These are phyloP conservation scores for Danaus melanippus DNA, from an alignment of 1,140 invertebrate species.

Conservation along the genomic window DNA sequence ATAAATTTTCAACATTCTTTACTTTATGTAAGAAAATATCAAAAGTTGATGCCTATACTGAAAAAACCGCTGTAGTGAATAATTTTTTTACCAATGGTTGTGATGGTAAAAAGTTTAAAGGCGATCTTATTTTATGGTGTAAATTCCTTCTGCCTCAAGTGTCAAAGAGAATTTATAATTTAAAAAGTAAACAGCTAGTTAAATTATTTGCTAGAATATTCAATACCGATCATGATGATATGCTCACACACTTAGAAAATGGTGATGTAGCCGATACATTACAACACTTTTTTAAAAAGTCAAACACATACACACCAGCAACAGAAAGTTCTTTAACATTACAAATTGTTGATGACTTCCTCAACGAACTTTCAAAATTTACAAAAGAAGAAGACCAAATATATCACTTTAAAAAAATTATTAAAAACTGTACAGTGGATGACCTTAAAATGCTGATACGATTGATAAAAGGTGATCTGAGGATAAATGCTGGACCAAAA, in stretches of 20 bases:
- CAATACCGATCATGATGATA: slow-evolving; percentile 80
- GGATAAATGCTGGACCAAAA: slow-evolving; percentile 93
- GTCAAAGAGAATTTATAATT: slow-evolving; percentile 89
- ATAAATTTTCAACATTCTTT: slow-evolving; percentile 85
- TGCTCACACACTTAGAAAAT: slow-evolving; percentile 89
- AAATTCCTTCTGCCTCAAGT: slow-evolving; percentile 87
- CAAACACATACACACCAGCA: slow-evolving; percentile 73
- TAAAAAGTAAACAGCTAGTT: slow-evolving; percentile 92
- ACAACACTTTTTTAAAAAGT: slow-evolving; percentile 83
- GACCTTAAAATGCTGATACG: slow-evolving; percentile 91
- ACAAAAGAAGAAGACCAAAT: slow-evolving; percentile 93
- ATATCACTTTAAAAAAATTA: slow-evolving; percentile 80
- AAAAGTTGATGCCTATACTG: slow-evolving; percentile 83
- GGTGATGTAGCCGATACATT: slow-evolving; percentile 94
- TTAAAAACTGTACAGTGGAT: slow-evolving; percentile 84
- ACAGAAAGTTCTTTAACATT: slow-evolving; percentile 82
- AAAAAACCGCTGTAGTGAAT: slow-evolving; percentile 84
- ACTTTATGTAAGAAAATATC: slow-evolving; percentile 84
- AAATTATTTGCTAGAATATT: slow-evolving; percentile 92
- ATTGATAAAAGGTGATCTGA: slow-evolving; percentile 91
- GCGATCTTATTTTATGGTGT: slow-evolving; percentile 87
- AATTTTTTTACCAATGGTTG: slow-evolving; percentile 79
- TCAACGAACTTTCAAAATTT: slow-evolving; percentile 80
- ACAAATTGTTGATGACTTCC: slow-evolving; percentile 84
- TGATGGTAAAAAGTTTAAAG: slow-evolving; percentile 79